Evolutionary conservation across 2,113 vertebrate genomes (phyloP), one percentile per base, ranked within the genome.

Genomic region (Malurus melanocephalus): DNA sequence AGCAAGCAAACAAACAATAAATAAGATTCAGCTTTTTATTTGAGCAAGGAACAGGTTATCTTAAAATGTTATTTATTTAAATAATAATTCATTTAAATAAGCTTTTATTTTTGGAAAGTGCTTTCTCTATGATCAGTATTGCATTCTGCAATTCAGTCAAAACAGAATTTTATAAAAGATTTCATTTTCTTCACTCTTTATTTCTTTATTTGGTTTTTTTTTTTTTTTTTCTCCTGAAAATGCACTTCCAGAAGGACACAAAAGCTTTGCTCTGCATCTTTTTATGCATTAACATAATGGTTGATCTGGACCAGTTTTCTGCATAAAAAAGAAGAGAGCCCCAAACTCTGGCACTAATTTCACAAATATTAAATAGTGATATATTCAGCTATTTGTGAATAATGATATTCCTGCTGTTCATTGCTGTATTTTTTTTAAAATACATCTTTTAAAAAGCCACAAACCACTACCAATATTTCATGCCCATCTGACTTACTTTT

Each of bases 381-480:
- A 19, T 52, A 75, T 75, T 68, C 11, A 56, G 1, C 4, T 67
- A 2, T 67, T 74, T 55, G 10, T 55, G 20, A 67, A 52, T 24
- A 80, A 56, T 42, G 0, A 11, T 42, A 57, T 45, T 78, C 3
- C 13, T 85, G 19, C 35, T 48, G 3, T 65, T 61, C 3, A 28
- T 68, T 33, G 57, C 6, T 49, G 5, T 33, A 18, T 33, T 64
- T 83, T 64, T 83, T 71, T 64, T 20, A 8, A 57, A 71, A 57
- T 11, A 23, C 0, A 0, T 10, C 13, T 72, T 69, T 42, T 21
- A 66, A 64, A 87, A 53, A 2, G 4, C 0, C 20, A 60, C 6
- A 61, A 49, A 32, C 2, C 1, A 0, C 7, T 78, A 26, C 21
- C 6, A 48, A 9, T 56, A 32, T 65, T 81, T 88, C 45, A 27